phyloP scores from a whole-genome alignment of 2,888 invertebrate genomes.

The Tenthredo amoena region DNA sequence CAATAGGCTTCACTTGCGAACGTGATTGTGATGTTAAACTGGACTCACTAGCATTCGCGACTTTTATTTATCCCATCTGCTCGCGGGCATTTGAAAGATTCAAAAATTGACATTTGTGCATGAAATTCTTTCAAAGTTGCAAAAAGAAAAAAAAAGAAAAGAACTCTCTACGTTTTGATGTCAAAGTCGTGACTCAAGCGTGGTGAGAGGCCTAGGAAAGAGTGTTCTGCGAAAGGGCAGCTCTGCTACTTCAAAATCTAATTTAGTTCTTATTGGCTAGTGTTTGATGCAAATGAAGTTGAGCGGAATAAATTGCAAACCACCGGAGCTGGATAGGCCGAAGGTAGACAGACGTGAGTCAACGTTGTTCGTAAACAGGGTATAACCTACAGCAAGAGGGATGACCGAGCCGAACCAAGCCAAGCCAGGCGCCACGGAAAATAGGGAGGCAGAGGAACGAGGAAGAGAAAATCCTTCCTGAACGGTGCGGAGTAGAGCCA shows the following conservation, averaged over 20 bases:
- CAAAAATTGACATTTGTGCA: background rate
- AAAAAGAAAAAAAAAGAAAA: background rate
- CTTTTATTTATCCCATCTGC: background rate
- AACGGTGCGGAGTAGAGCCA: constrained; percentile 28
- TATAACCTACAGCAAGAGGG: constrained; percentile 30
- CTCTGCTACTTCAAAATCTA: constrained; percentile 14
- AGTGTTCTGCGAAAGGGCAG: background rate
- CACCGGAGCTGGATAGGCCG: background rate
- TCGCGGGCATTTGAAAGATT: background rate
- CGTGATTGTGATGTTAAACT: constrained; percentile 20
- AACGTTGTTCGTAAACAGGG: constrained; percentile 44
- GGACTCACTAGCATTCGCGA: background rate
- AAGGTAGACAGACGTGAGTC: constrained; percentile 19
- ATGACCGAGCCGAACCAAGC: background rate
- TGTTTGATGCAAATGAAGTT: constrained; percentile 50
- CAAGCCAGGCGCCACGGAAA: constrained; percentile 9
- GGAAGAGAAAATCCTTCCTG: constrained; percentile 41
- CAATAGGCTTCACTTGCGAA: constrained; percentile 33
- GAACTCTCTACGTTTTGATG: background rate
- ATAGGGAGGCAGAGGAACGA: constrained; percentile 4
- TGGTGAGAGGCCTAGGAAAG: background rate
- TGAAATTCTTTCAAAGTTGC: background rate
- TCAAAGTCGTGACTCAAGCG: background rate
- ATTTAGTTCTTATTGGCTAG: constrained; percentile 46
- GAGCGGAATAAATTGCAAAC: constrained; percentile 45